phyloP scores from a whole-genome alignment of 23 tunicate species.

The Halocynthia aurantium region DNA sequence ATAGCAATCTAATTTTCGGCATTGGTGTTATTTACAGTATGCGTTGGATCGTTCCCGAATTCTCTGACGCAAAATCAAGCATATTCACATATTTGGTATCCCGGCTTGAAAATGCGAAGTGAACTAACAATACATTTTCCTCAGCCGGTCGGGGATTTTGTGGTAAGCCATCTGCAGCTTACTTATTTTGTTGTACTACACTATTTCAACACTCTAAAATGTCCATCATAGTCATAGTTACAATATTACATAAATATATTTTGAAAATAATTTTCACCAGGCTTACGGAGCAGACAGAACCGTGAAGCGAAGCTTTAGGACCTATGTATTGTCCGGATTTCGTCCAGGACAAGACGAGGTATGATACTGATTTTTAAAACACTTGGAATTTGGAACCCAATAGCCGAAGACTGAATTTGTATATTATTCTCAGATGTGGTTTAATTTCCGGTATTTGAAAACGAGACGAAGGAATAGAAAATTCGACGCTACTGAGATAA shows the following conservation, averaged over 20 bases:
- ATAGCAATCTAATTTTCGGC: neutral
- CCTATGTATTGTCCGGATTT: constrained; percentile 7
- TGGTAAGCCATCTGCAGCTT: neutral
- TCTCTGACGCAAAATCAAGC: neutral
- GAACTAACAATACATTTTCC: neutral
- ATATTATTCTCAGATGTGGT: neutral
- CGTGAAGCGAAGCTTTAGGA: neutral
- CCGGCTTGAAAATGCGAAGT: neutral
- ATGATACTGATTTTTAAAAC: constrained; percentile 2
- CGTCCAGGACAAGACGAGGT: constrained; percentile 6
- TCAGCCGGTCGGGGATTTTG: neutral
- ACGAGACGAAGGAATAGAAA: neutral
- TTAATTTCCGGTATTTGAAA: neutral
- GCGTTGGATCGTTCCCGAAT: constrained; percentile 2
- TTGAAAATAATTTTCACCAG: neutral
- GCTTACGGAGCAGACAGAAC: constrained; percentile 2
- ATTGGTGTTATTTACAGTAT: constrained; percentile 1
- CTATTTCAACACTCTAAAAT: too few species aligned
- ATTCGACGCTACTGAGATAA: constrained; percentile 8
- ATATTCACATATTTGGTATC: constrained; percentile 4
- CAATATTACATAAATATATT: too few species aligned
- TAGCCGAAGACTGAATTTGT: too few species aligned
- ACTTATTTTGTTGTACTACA: neutral
- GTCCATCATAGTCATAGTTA: too few species aligned
- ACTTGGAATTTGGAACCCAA: neutral